A percentile compares a stretch with the other conserved stretches of the same genome.
Conservation (phyloP, 2,797 vertebrate genomes). For the Lepilemur septentrionalis region DNA sequence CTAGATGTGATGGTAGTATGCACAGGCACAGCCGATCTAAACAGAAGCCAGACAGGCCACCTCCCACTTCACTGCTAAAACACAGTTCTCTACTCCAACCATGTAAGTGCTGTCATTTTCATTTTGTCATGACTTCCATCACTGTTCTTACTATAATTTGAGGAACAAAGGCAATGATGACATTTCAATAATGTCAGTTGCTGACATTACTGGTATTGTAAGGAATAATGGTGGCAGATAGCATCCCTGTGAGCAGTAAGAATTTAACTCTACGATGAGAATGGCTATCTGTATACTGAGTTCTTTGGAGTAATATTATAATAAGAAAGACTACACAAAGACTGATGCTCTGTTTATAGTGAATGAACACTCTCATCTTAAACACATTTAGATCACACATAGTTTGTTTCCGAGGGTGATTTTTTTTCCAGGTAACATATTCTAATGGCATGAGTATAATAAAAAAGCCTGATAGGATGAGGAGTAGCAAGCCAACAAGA, state of each 20-base stretch:
- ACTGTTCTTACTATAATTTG: background rate
- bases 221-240: background rate
- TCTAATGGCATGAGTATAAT: conserved; percentile 53
- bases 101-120: background rate
- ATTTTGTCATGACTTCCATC: background rate
- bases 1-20: background rate
- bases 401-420: conserved; percentile 57
- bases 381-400: conserved; percentile 55
- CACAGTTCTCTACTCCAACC: background rate
- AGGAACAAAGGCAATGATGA: background rate
- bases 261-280: background rate
- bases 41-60: background rate
- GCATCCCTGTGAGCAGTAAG: background rate
- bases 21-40: background rate
- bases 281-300: background rate
- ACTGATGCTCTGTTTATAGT: conserved; percentile 39
- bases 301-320: conserved; percentile 16
- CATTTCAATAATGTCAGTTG: too few relatives aligned
- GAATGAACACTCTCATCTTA: conserved; percentile 57
- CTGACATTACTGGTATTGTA: background rate
- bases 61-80: background rate
- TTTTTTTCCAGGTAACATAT: conserved; percentile 57
- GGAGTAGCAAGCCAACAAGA: conserved; percentile 45
- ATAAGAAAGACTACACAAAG: conserved; percentile 44
- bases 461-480: conserved; percentile 63